Percentiles rank a stretch among this genome's conserved stretches.
phyloP scores from a whole-genome alignment of 1,140 invertebrate species.

The Phymastichus coffea region DNA sequence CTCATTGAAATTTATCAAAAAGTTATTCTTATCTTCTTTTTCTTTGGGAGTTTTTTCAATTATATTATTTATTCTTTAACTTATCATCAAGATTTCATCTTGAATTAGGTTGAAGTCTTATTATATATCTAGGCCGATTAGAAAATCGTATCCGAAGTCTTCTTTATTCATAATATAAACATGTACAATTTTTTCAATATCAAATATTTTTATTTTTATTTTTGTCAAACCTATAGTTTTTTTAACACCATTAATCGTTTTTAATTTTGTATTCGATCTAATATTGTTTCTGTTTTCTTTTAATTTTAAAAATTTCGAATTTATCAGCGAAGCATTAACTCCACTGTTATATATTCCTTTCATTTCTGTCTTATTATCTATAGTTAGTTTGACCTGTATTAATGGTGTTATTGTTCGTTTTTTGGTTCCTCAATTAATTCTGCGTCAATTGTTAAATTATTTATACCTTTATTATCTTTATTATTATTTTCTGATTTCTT shows the following conservation, averaged over 20 bases:
- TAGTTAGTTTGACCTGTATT: constrained; percentile 30
- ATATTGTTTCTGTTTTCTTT: constrained; percentile 24
- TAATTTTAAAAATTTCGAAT: constrained; percentile 35
- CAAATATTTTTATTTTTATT: constrained; percentile 29
- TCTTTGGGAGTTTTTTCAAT: not conserved
- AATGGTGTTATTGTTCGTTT: constrained; percentile 16
- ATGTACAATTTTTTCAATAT: constrained; percentile 25
- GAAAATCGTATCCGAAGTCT: constrained; percentile 24
- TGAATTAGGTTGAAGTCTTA: constrained; percentile 23
- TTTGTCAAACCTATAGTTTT: constrained; percentile 12
- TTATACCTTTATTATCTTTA: constrained; percentile 2
- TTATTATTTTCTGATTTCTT: not conserved
- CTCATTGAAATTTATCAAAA: not conserved
- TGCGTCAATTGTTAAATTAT: constrained; percentile 22
- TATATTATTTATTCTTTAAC: constrained; percentile 12
- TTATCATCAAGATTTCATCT: constrained; percentile 21
- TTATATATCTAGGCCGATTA: constrained; percentile 25
- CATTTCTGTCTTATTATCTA: constrained; percentile 29
- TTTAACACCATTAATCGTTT: constrained; percentile 26
- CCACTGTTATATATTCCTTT: constrained; percentile 34
- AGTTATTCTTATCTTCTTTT: too few relatives aligned
- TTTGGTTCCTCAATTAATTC: constrained; percentile 23
- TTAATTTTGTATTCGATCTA: constrained; percentile 7
- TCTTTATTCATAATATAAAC: constrained; percentile 23
- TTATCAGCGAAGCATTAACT: constrained; percentile 37